A percentile compares a stretch with the other conserved stretches of the same genome.
These are phyloP conservation scores for Nemotelus nigrinus DNA, from an alignment of 2,888 invertebrate genomes.

Conservation along the genomic window DNA sequence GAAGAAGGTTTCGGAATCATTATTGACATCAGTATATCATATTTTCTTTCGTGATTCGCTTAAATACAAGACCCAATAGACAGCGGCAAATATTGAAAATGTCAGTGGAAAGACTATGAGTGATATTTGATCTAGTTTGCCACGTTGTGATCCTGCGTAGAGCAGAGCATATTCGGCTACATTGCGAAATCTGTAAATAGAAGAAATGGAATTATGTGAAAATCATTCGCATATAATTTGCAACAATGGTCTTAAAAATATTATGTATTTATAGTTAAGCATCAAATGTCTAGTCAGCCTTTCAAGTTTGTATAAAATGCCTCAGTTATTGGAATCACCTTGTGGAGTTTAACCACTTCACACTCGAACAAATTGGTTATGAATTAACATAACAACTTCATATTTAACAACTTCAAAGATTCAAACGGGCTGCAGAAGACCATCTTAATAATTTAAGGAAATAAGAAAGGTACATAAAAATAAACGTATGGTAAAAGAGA, in stretches of 20 bases:
- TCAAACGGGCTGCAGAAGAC: no score
- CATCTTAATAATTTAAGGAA: no score
- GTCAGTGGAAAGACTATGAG: conserved; percentile 71
- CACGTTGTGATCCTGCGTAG: conserved; percentile 72
- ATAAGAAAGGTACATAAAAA: no score
- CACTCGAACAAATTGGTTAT: no score
- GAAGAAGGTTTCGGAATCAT: neutral
- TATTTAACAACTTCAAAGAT: no score
- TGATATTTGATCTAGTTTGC: conserved; percentile 70
- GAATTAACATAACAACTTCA: no score
- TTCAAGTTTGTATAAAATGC: no score
- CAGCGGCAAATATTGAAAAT: conserved; percentile 69
- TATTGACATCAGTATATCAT: conserved; percentile 52
- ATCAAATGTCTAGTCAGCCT: no score
- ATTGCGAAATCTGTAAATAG: conserved; percentile 61
- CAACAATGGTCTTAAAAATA: neutral
- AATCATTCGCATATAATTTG: neutral
- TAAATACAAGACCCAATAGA: conserved; percentile 72
- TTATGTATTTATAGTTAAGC: no score
- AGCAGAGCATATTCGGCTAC: conserved; percentile 68
- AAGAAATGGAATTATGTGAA: neutral
- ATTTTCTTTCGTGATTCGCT: conserved; percentile 66
- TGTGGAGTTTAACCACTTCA: no score
- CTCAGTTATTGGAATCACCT: no score
- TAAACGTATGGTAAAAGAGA: no score